Evolutionary conservation across 2,113 vertebrate species (phyloP), one percentile per base, ranked within the genome.

Genomic region (Tiliqua scincoides): DNA sequence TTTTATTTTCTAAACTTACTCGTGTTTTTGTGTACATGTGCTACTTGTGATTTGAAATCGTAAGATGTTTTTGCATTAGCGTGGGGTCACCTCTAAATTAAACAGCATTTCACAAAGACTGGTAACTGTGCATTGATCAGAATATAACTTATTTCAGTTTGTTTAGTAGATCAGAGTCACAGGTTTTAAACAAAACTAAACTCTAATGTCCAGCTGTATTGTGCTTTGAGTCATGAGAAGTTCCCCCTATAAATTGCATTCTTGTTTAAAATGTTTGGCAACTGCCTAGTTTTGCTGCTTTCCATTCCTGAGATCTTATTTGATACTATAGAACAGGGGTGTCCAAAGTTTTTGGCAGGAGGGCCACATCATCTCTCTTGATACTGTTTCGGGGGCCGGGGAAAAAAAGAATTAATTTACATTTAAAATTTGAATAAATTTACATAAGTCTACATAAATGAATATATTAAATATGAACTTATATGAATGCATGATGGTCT

Each of bases 241-340:
- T 30, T 68, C 67, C n/a, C 30, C 30, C 32, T 1, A 4, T 68
- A 67, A 57, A 85, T 85, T 43, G 37, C 93, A 37, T 0, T 71
- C 87, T 90, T 73, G 32, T 43, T 70, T 79, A 59, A 85, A 61
- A 86, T 48, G 79, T 35, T 25, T 89, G 57, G 84, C 3, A 8
- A 12, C 71, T 81, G 63, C 82, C 91, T n/a, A 32, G 11, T 74
- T 84, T 91, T n/a, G 27, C 23, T 84, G 65, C 70, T 91, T 91
- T 87, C 67, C 30, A 15, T 91, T 91, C 85, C 86, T 85, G 76
- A 87, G 80, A 57, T 83, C 71, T 68, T 79, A 8, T 92, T 59
- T 27, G 65, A 52, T 71, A 0, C 7, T 48, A 74, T 85, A 79
- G 67, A 88, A 70, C 30, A 32, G n/a, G n/a, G n/a, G n/a, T n/a